Evolutionary conservation across 2,797 vertebrate species (phyloP).

Genomic region (Acrocephalus scirpaceus): DNA sequence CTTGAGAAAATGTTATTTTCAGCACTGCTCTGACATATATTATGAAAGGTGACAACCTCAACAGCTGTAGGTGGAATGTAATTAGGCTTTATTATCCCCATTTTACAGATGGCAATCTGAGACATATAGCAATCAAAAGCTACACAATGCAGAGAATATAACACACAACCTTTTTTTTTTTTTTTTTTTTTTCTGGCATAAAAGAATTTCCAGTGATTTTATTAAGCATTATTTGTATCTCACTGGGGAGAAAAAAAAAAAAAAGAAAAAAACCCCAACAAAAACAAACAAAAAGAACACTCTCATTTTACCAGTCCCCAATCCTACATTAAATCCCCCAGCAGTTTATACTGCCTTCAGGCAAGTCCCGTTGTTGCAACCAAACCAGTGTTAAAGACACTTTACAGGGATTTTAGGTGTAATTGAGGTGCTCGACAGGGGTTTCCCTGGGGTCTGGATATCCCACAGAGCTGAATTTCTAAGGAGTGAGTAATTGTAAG

Average conservation of each 20-base stretch:
- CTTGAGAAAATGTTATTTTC: background rate
- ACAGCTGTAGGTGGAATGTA: conserved; percentile 16
- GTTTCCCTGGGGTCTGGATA: background rate
- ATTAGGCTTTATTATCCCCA: conserved; percentile 26
- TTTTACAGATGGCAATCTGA: conserved; percentile 6
- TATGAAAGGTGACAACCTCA: conserved; percentile 34
- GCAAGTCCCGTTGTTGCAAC: background rate
- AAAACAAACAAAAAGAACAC: background rate
- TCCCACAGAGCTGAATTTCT: background rate
- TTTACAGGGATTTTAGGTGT: background rate
- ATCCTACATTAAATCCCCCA: background rate
- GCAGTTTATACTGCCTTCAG: background rate
- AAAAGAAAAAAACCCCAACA: background rate
- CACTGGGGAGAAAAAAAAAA: no score
- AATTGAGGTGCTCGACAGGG: background rate
- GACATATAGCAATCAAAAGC: conserved; percentile 5
- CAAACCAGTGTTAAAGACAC: background rate
- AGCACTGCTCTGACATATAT: background rate
- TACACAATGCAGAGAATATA: background rate
- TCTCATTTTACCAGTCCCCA: background rate
- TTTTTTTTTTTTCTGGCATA: background rate
- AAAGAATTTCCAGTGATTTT: background rate
- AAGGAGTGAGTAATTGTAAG: background rate
- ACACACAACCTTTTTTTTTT: background rate
- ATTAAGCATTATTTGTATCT: background rate